Conservation (phyloP, 2,113 vertebrate species). For the Pungitius pungitius region DNA sequence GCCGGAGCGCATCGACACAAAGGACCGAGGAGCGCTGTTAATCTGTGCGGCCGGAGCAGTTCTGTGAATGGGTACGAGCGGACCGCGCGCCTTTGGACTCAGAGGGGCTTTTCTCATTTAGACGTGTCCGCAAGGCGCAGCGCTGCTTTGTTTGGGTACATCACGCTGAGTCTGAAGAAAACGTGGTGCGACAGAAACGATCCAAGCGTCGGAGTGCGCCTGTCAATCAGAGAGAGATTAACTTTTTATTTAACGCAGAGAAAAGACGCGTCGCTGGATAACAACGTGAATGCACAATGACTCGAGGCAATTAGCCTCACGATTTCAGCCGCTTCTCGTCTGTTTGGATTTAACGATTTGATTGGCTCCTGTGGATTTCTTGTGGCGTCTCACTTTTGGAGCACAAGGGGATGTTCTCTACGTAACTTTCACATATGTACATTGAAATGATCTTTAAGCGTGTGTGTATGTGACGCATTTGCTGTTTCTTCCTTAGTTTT, state of each 20-base stretch:
- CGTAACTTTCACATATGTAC: conserved; percentile 29
- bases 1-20: conserved; percentile 15
- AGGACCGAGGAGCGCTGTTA: conserved; percentile 32
- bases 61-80: conserved; percentile 38
- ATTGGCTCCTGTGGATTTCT: conserved; percentile 40
- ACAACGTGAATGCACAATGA: conserved; percentile 27
- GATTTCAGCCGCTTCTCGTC: background rate
- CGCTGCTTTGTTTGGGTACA: conserved; percentile 42
- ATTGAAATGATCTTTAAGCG: background rate
- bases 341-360: conserved; percentile 38
- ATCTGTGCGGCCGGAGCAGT: conserved; percentile 25
- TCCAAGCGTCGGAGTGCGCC: conserved; percentile 26
- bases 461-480: background rate
- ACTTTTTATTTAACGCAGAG: conserved; percentile 44
- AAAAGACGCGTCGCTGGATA: conserved; percentile 43
- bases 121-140: background rate
- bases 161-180: background rate
- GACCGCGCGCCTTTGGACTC: conserved; percentile 21
- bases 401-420: conserved; percentile 33
- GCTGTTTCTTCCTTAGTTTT: background rate
- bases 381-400: conserved; percentile 18
- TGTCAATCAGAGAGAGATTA: conserved; percentile 31
- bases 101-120: background rate
- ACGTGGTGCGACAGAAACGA: conserved; percentile 44
- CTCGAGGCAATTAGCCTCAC: conserved; percentile 37